Evolutionary conservation across 2,888 invertebrate genomes (phyloP).

Genomic region (Tiliacea citrago): DNA sequence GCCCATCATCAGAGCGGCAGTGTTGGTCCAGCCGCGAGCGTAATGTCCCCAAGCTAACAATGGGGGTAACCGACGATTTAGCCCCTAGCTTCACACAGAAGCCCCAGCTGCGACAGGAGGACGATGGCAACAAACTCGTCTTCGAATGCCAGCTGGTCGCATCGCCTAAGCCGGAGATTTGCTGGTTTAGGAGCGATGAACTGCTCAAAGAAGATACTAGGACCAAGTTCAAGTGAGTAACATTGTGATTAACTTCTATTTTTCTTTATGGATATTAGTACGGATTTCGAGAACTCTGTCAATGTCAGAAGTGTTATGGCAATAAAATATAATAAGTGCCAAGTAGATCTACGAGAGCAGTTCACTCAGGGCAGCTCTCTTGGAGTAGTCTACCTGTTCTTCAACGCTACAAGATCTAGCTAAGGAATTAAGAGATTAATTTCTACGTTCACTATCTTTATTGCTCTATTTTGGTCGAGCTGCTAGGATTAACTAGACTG

Average conservation of each 20-base stretch:
- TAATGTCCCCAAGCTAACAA: conserved; percentile 89
- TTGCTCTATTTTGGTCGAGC: neutral
- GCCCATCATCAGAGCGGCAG: conserved; percentile 70
- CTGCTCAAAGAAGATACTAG: conserved; percentile 95
- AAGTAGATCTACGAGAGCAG: neutral
- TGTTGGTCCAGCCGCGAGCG: conserved; percentile 76
- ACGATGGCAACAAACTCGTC: conserved; percentile 98
- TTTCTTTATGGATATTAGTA: neutral
- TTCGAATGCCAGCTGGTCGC: conserved; percentile 98
- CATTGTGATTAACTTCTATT: neutral
- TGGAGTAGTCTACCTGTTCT: neutral
- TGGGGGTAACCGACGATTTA: conserved; percentile 98
- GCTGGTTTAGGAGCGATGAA: conserved; percentile 97
- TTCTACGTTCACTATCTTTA: neutral
- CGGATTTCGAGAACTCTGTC: neutral
- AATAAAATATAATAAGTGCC: too few species aligned
- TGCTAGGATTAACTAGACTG: neutral
- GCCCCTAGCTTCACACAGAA: conserved; percentile 99
- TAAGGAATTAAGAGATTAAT: too few species aligned
- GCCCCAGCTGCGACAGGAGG: conserved; percentile 98
- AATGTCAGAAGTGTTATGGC: neutral
- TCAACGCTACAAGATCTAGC: too few species aligned
- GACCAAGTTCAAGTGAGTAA: conserved; percentile 94
- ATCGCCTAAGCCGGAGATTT: conserved; percentile 96
- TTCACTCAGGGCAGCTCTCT: too few species aligned